Evolutionary conservation across 35 echinoderm and acorn worm species (phyloP), one percentile per base, ranked within the genome.

Genomic region (Stichopus chloronotus): DNA sequence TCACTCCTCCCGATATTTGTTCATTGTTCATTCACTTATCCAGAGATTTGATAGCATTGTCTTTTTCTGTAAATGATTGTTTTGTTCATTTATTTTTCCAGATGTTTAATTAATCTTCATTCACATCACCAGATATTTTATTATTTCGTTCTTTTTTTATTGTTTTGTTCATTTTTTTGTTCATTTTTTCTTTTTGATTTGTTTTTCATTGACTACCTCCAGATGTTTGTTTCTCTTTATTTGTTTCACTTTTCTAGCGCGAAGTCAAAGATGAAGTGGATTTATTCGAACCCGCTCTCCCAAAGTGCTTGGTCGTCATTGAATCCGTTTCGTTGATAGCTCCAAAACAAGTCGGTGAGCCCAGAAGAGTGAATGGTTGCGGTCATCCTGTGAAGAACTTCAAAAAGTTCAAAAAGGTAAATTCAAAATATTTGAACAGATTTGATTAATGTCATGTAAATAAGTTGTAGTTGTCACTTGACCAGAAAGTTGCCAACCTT

Each of bases 331-430:
- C 72, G 76, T 81, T 97, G 16, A 85, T 95, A 4, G 86, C 95
- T 16, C 71, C 86, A 59, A 59, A 86, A 16, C 58, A 23, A 19
- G 55, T 71, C 22, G 56, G 57, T 17, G 87, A 58, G 9, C 13
- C 30, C 7, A 25, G 57, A 11, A 68, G 58, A 53, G 55, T 22
- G 8, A 55, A 57, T 54, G 12, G 72, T 57, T 55, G 4, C 7
- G 94, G 91, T 12, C 78, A 65, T 16, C 53, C 68, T 5, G 82
- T 95, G 57, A 97, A 97, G 58, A 97, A 97, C 76, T 97, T 93
- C 92, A 97, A 95, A 78, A 95, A 92, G 14, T 97, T 97, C 59
- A 93, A 78, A 65, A 97, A 97, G 96, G 96, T 97, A 77, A 84
- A 53, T 21, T 55, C 30, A 43, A 43, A 43, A 43, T 43, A 8